Conservation (phyloP, 2,113 vertebrate genomes). For the Cryptomyrus ogoouensis region DNA sequence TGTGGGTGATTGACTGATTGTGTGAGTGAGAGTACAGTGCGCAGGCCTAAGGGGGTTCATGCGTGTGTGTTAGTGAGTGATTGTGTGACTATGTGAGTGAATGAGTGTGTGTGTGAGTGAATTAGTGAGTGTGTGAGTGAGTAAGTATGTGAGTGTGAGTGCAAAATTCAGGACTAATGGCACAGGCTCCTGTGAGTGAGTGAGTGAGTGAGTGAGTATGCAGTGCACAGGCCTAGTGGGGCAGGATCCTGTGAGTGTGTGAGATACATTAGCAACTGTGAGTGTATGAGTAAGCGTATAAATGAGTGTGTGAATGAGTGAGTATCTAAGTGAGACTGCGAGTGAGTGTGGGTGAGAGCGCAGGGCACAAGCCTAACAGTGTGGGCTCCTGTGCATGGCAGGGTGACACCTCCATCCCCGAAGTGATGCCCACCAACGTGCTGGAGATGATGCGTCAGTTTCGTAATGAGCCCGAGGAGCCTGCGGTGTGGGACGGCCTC, state of each 20-base stretch:
- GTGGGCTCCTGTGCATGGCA: conserved; percentile 42
- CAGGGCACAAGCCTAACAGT: background rate
- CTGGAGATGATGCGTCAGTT: conserved; percentile 73
- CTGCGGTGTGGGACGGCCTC: conserved; percentile 36
- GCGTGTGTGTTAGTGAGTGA: background rate
- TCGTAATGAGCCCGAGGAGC: conserved; percentile 50
- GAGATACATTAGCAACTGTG: too few species aligned
- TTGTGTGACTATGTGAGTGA: background rate
- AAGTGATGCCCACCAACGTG: conserved; percentile 58
- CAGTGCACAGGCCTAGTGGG: background rate
- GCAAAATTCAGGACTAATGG: background rate
- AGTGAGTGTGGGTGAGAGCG: background rate
- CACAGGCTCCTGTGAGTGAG: conserved; percentile 24
- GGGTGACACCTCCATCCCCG: conserved; percentile 59
- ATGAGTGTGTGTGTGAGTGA: background rate
- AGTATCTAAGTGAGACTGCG: background rate
- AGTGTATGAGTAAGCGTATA: background rate
- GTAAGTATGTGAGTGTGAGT: background rate
- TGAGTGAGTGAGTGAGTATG: background rate
- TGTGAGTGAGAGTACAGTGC: background rate
- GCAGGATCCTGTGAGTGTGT: conserved; percentile 26
- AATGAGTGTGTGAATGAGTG: background rate
- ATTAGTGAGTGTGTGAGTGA: background rate
- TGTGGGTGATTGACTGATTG: too few species aligned
- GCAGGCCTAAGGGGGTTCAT: background rate